phyloP scores from a whole-genome alignment of 2,888 invertebrate species.

The Odontomyia ornata region DNA sequence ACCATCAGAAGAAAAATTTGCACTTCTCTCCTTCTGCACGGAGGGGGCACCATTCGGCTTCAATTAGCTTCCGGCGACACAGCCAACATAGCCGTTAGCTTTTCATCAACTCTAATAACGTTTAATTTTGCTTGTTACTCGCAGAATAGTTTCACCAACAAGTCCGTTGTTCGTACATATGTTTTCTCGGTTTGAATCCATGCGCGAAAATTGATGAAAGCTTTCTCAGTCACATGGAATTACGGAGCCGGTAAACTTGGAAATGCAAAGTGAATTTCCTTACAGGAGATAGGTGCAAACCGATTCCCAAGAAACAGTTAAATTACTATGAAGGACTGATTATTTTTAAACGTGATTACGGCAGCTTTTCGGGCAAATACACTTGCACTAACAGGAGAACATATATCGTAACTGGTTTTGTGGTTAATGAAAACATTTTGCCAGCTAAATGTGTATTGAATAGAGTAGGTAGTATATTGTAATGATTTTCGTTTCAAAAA shows the following conservation, averaged over 20 bases:
- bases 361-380: too few species aligned
- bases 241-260: background rate
- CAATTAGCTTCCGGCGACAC: slow-evolving; percentile 33
- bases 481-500: too few species aligned
- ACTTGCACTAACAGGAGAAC: too few species aligned
- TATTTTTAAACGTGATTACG: too few species aligned
- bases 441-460: too few species aligned
- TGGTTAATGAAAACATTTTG: too few species aligned
- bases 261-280: slow-evolving; percentile 24
- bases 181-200: slow-evolving; percentile 9
- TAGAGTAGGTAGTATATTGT: too few species aligned
- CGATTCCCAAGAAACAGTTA: too few species aligned
- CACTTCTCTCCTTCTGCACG: slow-evolving; percentile 3
- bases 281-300: slow-evolving; percentile 11
- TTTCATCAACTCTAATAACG: background rate
- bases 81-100: background rate
- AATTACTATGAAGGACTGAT: too few species aligned
- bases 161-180: background rate
- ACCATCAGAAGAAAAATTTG: slow-evolving; percentile 25
- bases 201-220: slow-evolving; percentile 21
- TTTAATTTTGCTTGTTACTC: background rate
- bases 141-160: background rate
- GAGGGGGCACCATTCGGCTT: slow-evolving; percentile 15
- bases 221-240: slow-evolving; percentile 15
- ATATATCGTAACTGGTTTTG: too few species aligned